Percentiles rank a stretch among this genome's conserved stretches.
These are phyloP conservation scores for Thinocorus orbignyianus DNA, from an alignment of 2,113 vertebrate genomes.

Conservation along the genomic window DNA sequence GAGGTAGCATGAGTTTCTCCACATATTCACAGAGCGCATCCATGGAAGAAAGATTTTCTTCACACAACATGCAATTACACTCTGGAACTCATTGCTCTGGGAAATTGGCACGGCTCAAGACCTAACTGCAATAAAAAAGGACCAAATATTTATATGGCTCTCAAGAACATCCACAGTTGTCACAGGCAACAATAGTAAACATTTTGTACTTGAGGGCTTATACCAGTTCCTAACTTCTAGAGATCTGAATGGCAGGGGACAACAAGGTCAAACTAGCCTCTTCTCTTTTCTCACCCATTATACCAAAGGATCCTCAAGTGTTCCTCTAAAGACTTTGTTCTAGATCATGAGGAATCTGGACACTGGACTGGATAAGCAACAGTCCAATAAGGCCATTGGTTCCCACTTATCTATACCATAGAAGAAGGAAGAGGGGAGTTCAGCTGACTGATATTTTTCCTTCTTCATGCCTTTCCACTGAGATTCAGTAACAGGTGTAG, in stretches of 20 bases:
- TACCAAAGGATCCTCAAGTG: neutral
- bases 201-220: neutral
- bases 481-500: neutral
- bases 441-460: accelerated
- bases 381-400: neutral
- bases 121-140: neutral
- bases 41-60: neutral
- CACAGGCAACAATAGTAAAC: neutral
- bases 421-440: neutral
- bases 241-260: neutral
- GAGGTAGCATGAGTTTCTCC: neutral
- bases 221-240: neutral
- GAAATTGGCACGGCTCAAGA: neutral
- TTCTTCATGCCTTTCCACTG: neutral
- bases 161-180: neutral
- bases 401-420: neutral
- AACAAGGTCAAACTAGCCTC: neutral
- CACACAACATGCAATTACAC: neutral
- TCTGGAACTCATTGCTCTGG: neutral
- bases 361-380: neutral
- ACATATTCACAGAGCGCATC: neutral
- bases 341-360: neutral
- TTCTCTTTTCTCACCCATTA: neutral
- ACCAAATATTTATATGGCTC: neutral
- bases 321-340: neutral